These are phyloP conservation scores for Drosophila engyochracea DNA, from an alignment of 2,888 invertebrate species.

Conservation along the genomic window DNA sequence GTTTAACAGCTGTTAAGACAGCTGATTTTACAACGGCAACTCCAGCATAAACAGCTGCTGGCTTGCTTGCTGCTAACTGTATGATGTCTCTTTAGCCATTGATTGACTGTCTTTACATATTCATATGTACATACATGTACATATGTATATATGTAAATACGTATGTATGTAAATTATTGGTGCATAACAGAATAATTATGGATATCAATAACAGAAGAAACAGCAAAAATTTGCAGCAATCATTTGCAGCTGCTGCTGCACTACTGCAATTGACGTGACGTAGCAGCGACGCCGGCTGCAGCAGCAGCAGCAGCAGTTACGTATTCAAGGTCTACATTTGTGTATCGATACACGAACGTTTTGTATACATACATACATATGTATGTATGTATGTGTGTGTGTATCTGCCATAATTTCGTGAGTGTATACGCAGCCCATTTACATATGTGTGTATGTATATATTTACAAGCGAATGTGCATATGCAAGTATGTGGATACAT, in stretches of 20 bases:
- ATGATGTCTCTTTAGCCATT: background rate
- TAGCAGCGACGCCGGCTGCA: constrained; percentile 42
- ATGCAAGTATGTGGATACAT: constrained; percentile 19
- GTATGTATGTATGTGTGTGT: background rate
- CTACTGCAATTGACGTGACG: constrained; percentile 47
- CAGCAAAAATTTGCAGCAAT: constrained; percentile 26
- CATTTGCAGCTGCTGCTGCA: constrained; percentile 28
- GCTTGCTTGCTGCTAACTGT: constrained; percentile 25
- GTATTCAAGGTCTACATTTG: constrained; percentile 77
- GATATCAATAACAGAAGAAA: constrained; percentile 1
- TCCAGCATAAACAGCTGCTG: constrained; percentile 39
- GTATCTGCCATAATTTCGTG: constrained; percentile 41
- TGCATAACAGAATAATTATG: constrained; percentile 10
- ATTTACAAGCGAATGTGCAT: constrained; percentile 18
- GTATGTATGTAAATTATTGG: constrained; percentile 7
- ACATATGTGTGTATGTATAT: constrained; percentile 10
- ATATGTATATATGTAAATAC: background rate
- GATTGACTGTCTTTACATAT: constrained; percentile 10
- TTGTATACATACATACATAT: constrained; percentile 9
- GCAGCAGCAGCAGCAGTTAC: constrained; percentile 37
- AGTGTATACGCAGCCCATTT: constrained; percentile 48
- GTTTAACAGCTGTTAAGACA: constrained; percentile 63
- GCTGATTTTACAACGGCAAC: constrained; percentile 43
- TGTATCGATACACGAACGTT: constrained; percentile 67
- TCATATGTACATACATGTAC: background rate